Conservation (phyloP, 2,888 invertebrate genomes). For the Tholera decimalis region DNA sequence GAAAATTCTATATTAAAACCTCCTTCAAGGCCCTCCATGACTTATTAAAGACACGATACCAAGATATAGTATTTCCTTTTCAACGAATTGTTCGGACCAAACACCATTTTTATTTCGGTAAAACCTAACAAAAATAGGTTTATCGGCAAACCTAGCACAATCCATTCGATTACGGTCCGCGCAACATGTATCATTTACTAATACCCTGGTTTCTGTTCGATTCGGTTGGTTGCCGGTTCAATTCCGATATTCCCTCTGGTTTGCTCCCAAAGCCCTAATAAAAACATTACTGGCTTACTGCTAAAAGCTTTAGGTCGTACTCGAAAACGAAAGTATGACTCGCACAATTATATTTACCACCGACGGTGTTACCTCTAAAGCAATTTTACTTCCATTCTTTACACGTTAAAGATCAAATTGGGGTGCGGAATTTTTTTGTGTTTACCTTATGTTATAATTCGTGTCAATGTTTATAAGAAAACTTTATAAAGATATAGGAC, state of each 20-base stretch:
- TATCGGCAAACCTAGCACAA: constrained; percentile 21
- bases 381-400: constrained; percentile 33
- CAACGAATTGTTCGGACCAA: not conserved
- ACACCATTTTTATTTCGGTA: not conserved
- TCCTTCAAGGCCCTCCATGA: too few species aligned
- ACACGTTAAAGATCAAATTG: constrained; percentile 23
- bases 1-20: too few species aligned
- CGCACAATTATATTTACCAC: constrained; percentile 49
- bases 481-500: constrained; percentile 28
- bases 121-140: not conserved
- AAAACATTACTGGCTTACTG: constrained; percentile 61
- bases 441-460: constrained; percentile 38
- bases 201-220: constrained; percentile 36
- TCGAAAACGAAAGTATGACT: constrained; percentile 60
- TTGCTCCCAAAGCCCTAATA: constrained; percentile 53
- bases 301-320: constrained; percentile 65
- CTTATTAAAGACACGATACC: too few species aligned
- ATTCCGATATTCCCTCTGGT: constrained; percentile 37
- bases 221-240: constrained; percentile 22
- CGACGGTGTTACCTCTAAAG: not conserved
- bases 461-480: constrained; percentile 56
- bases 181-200: constrained; percentile 49
- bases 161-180: constrained; percentile 19
- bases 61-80: not conserved
- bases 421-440: not conserved